Conservation (phyloP, 2,888 invertebrate genomes). For the Tanytarsus gracilentus region DNA sequence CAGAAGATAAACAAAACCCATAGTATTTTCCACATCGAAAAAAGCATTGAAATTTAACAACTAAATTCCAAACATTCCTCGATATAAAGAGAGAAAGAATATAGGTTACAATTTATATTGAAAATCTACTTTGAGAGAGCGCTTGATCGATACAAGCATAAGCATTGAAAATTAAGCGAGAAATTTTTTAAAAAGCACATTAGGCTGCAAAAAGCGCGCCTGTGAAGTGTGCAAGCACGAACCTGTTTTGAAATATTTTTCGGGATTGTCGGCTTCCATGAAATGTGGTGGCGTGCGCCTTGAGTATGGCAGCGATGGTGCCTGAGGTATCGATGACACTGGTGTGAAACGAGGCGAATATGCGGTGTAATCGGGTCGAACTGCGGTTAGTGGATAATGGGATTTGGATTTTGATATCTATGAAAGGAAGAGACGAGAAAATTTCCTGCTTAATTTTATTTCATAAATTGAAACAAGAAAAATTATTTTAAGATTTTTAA, state of each 20-base stretch:
- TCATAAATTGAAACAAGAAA: too few relatives aligned
- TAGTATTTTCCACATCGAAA: too few relatives aligned
- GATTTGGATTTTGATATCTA: conserved; percentile 7
- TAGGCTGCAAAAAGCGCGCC: conserved; percentile 23
- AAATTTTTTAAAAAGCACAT: not conserved
- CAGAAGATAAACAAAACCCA: too few relatives aligned
- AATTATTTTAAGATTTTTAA: not conserved
- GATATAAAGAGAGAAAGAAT: not conserved
- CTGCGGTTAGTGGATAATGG: conserved; percentile 4
- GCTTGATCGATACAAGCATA: conserved; percentile 16
- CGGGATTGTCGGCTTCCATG: conserved; percentile 37
- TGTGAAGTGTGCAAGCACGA: conserved; percentile 25
- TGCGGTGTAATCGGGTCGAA: conserved; percentile 8
- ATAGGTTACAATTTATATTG: conserved; percentile 20
- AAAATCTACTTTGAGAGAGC: conserved; percentile 1
- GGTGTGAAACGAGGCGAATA: not conserved
- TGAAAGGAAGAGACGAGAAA: not conserved
- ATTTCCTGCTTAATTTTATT: not conserved
- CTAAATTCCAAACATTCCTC: too few relatives aligned
- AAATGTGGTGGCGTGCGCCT: conserved; percentile 40
- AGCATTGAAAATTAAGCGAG: not conserved
- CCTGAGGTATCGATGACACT: conserved; percentile 23
- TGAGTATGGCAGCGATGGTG: conserved; percentile 34
- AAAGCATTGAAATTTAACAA: too few relatives aligned
- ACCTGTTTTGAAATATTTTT: conserved; percentile 40